Evolutionary conservation across 2,797 vertebrate genomes (phyloP).

Genomic region (Sebastes trivittatus): DNA sequence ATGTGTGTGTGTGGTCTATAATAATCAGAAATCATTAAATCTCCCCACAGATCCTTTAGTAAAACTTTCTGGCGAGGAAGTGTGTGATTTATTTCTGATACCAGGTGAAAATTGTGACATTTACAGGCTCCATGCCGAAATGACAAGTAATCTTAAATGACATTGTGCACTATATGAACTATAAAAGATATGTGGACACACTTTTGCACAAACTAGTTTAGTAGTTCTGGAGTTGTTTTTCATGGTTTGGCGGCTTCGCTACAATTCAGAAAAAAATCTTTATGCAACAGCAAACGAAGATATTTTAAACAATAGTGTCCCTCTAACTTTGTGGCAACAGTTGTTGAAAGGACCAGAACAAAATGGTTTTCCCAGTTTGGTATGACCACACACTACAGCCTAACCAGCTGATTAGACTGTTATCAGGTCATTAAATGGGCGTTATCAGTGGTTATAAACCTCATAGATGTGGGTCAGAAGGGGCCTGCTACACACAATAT

Average conservation of each 20-base stretch:
- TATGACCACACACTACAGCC: too few relatives aligned
- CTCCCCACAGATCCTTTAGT: not conserved
- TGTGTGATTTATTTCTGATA: not conserved
- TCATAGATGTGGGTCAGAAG: too few relatives aligned
- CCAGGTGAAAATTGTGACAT: not conserved
- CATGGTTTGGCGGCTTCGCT: not conserved
- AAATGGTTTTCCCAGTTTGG: not conserved
- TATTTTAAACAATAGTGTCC: not conserved
- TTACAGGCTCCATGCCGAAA: not conserved
- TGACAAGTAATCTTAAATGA: not conserved
- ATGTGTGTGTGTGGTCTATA: not conserved
- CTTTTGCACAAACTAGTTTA: not conserved
- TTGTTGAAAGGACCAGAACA: not conserved
- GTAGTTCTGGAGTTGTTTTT: not conserved
- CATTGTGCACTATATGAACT: not conserved
- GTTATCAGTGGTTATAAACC: too few relatives aligned
- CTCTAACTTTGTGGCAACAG: not conserved
- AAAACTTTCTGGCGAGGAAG: not conserved
- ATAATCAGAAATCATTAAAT: conserved; percentile 20
- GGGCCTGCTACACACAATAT: too few relatives aligned
- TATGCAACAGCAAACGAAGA: not conserved
- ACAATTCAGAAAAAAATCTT: not conserved
- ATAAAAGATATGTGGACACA: not conserved
- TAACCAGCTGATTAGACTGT: too few relatives aligned
- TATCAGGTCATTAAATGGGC: too few relatives aligned